Conservation (phyloP, 1,140 invertebrate species). For the Drosophila sucinea region DNA sequence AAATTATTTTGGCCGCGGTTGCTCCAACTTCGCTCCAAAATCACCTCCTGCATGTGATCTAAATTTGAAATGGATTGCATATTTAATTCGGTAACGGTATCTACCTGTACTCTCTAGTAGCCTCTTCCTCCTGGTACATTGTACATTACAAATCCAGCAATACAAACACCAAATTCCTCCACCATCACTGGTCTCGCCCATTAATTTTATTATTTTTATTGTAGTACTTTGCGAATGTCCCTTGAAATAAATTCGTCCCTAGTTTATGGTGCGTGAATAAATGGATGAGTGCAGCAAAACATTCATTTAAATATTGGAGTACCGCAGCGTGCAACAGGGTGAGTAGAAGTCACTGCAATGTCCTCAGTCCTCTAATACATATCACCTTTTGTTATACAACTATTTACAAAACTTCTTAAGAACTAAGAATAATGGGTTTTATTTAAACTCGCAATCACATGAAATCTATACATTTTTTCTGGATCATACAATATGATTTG, state of each 20-base stretch:
- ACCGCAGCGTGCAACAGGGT: constrained; percentile 40
- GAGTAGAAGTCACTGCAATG: constrained; percentile 8
- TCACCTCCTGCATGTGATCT: constrained; percentile 12
- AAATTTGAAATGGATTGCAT: constrained; percentile 41
- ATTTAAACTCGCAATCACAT: no score
- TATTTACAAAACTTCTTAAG: no score
- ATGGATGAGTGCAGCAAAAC: constrained; percentile 78
- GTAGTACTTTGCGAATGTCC: constrained; percentile 62
- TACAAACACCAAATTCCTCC: constrained; percentile 27
- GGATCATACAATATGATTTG: no score
- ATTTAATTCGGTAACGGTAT: constrained; percentile 37
- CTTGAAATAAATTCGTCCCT: constrained; percentile 72
- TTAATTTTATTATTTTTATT: constrained; percentile 80
- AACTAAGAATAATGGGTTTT: no score
- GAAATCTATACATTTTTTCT: no score
- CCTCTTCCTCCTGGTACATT: constrained; percentile 8
- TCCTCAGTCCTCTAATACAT: neutral
- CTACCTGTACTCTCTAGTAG: constrained; percentile 28
- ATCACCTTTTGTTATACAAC: no score
- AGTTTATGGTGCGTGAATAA: constrained; percentile 80
- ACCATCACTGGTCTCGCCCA: constrained; percentile 45
- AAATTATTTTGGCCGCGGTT: constrained; percentile 74
- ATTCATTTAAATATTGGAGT: constrained; percentile 77
- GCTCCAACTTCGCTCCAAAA: constrained; percentile 14
- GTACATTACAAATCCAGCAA: constrained; percentile 13